Evolutionary conservation across 2,797 vertebrate species (phyloP).

Genomic region (Sebastes steindachneri): DNA sequence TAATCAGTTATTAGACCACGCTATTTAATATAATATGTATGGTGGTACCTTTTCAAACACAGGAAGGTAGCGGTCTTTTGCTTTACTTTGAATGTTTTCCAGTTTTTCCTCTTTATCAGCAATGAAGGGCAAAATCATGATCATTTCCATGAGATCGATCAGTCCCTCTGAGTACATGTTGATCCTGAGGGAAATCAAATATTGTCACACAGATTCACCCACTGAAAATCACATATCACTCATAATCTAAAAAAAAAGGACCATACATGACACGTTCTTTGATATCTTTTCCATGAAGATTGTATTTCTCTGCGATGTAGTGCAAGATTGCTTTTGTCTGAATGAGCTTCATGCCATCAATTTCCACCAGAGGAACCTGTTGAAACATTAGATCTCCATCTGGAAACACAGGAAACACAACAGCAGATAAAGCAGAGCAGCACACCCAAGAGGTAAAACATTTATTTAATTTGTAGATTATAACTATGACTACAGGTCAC

Average conservation of each 20-base stretch:
- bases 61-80: constrained; percentile 85
- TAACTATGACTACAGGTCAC: neutral
- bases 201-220: neutral
- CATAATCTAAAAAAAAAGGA: neutral
- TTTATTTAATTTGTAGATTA: neutral
- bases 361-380: constrained; percentile 83
- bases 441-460: neutral
- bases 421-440: neutral
- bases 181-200: constrained; percentile 78
- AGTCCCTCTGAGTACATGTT: constrained; percentile 90
- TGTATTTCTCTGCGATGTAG: constrained; percentile 85
- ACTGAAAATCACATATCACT: fast-evolving
- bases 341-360: constrained; percentile 83
- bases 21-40: neutral
- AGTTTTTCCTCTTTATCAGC: constrained; percentile 71
- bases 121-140: constrained; percentile 76
- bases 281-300: constrained; percentile 77
- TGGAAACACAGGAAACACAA: constrained; percentile 42
- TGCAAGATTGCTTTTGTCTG: constrained; percentile 87
- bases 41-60: constrained; percentile 88
- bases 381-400: constrained; percentile 85
- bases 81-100: constrained; percentile 80
- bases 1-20: neutral
- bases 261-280: constrained; percentile 85
- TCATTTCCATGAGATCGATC: constrained; percentile 86